A percentile compares a stretch with the other conserved stretches of the same genome.
Conservation (phyloP, 2,797 vertebrate genomes). For the Phrynocephalus vlangalii region DNA sequence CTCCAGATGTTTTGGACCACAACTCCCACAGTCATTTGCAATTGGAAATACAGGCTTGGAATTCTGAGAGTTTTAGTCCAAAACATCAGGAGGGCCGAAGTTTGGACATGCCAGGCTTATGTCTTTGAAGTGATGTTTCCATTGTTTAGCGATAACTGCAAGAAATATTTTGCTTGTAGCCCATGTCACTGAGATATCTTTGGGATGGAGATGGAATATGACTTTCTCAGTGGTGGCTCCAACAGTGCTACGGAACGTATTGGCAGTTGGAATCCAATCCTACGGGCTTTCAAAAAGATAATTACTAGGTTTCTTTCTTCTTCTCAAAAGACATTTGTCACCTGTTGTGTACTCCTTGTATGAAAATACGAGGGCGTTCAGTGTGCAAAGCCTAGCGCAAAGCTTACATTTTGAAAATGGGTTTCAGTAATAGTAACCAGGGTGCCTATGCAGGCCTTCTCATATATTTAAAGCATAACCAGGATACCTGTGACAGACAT, state of each 20-base stretch:
- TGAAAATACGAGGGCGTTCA: too few species aligned
- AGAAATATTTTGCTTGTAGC: not conserved
- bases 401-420: not conserved
- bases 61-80: too few species aligned
- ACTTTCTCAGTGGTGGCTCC: not conserved
- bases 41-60: too few species aligned
- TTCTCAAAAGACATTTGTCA: too few species aligned
- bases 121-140: not conserved
- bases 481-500: too few species aligned
- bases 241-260: not conserved
- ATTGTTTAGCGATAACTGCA: not conserved
- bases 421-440: not conserved
- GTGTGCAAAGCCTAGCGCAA: not conserved
- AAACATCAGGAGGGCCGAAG: too few species aligned
- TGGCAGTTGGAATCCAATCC: not conserved
- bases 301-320: not conserved
- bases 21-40: too few species aligned
- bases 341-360: too few species aligned
- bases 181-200: too few species aligned
- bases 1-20: too few species aligned
- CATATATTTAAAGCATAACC: too few species aligned
- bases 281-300: not conserved
- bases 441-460: too few species aligned
- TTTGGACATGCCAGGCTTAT: not conserved
- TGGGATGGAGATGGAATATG: not conserved